Conservation (phyloP, 2,797 vertebrate species). For the Gila robusta region DNA sequence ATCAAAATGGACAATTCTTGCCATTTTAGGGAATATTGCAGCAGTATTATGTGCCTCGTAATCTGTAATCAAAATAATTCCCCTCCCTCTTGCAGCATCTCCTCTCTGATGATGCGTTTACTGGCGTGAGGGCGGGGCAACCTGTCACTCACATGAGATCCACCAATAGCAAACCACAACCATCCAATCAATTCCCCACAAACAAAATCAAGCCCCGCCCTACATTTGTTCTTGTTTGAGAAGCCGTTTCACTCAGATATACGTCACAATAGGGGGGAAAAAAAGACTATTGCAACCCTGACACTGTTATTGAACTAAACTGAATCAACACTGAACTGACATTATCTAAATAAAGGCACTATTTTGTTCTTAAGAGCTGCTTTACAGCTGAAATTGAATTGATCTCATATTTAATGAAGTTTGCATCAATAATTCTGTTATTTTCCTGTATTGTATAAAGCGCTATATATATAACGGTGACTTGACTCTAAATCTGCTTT, state of each 20-base stretch:
- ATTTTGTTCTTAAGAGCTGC: neutral
- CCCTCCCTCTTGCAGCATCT: neutral
- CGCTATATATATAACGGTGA: neutral
- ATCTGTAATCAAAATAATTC: neutral
- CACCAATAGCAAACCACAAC: neutral
- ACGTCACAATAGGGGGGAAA: neutral
- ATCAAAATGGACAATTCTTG: neutral
- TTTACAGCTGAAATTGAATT: neutral
- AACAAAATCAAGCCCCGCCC: neutral
- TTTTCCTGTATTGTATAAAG: neutral
- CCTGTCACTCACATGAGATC: neutral
- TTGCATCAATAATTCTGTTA: neutral
- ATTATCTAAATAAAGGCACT: neutral
- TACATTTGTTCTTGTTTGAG: neutral
- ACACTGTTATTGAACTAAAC: neutral
- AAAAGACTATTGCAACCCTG: neutral
- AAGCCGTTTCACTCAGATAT: rapidly evolving
- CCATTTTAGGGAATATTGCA: neutral
- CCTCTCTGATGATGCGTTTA: neutral
- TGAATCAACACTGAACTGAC: neutral
- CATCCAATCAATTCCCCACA: neutral
- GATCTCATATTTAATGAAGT: neutral
- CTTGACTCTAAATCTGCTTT: neutral
- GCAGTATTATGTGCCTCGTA: neutral
- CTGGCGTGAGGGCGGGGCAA: neutral